Conservation (phyloP, 1,140 invertebrate genomes). For the Drosophila persimilis region DNA sequence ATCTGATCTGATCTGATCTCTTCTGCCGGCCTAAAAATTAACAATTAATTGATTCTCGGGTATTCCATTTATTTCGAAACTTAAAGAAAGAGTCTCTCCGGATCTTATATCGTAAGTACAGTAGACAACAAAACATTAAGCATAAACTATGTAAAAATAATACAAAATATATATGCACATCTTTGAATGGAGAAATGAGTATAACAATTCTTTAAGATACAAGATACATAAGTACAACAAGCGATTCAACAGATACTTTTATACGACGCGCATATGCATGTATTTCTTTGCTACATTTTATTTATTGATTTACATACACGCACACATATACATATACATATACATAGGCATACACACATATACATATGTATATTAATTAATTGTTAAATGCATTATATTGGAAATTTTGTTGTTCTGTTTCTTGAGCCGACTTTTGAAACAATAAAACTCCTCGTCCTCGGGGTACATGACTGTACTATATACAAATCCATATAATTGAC, state of each 20-base stretch:
- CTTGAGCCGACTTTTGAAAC: slow-evolving; percentile 31
- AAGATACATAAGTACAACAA: slow-evolving; percentile 71
- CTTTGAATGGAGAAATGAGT: neutral
- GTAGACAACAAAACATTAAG: slow-evolving; percentile 36
- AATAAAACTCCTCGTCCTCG: slow-evolving; percentile 32
- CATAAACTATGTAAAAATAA: slow-evolving; percentile 29
- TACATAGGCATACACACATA: slow-evolving; percentile 57
- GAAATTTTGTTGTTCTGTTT: slow-evolving; percentile 58
- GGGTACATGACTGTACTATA: slow-evolving; percentile 27
- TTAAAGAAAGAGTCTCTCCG: too few species aligned
- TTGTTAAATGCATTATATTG: slow-evolving; percentile 74
- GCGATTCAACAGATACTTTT: slow-evolving; percentile 60
- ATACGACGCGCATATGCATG: slow-evolving; percentile 54
- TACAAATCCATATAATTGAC: slow-evolving; percentile 72
- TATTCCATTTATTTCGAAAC: slow-evolving; percentile 25
- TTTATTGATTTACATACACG: too few species aligned
- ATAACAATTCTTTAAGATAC: slow-evolving; percentile 31
- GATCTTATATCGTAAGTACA: slow-evolving; percentile 65
- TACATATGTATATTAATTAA: slow-evolving; percentile 47
- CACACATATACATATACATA: slow-evolving; percentile 46
- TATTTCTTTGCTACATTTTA: too few species aligned
- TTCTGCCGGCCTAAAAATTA: slow-evolving; percentile 18
- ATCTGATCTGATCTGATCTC: neutral
- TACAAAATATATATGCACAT: slow-evolving; percentile 10
- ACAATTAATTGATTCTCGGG: slow-evolving; percentile 33